Conservation (phyloP, 2,113 vertebrate species). For the Tenrec ecaudatus region DNA sequence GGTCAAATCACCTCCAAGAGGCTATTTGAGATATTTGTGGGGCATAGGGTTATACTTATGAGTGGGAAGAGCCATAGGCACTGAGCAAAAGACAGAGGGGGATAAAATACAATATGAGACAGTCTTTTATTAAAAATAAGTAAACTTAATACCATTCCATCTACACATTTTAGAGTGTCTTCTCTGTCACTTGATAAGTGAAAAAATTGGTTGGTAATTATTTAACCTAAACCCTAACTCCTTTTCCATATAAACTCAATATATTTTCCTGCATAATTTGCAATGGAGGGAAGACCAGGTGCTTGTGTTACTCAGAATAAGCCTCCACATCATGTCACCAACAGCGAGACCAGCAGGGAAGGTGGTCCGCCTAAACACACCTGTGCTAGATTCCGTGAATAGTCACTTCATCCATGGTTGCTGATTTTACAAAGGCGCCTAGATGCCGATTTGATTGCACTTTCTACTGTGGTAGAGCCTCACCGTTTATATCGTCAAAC, state of each 20-base stretch:
- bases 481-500: background rate
- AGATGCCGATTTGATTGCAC: background rate
- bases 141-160: too few species aligned
- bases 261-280: background rate
- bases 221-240: background rate
- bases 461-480: constrained; percentile 5
- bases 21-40: background rate
- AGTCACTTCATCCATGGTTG: background rate
- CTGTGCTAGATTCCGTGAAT: background rate
- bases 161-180: too few species aligned
- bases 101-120: background rate
- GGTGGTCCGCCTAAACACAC: background rate
- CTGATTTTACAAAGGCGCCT: background rate
- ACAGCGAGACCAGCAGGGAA: background rate
- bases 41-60: background rate
- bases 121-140: too few species aligned
- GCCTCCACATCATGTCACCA: background rate
- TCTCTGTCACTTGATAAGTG: background rate
- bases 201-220: background rate
- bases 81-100: background rate
- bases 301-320: constrained; percentile 21
- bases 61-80: background rate
- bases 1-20: background rate
- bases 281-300: background rate
- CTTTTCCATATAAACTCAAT: constrained; percentile 16